Conservation (phyloP, 2,113 vertebrate species). For the Leptobrachium ailaonicum region DNA sequence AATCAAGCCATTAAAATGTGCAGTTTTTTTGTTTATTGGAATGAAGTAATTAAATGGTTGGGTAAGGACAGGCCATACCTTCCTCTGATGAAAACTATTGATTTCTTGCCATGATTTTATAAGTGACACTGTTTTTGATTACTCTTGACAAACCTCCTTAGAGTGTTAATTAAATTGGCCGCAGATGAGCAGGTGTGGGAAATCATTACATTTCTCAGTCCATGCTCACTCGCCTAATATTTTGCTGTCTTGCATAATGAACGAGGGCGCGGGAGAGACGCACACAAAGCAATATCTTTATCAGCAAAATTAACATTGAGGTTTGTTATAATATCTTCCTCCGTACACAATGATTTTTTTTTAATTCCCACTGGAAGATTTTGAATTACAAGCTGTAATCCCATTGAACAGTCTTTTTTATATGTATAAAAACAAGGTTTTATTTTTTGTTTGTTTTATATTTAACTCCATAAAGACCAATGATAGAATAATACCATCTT, state of each 20-base stretch:
- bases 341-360: conserved; percentile 38
- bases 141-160: conserved; percentile 87
- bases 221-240: conserved; percentile 68
- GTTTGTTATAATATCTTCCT: conserved; percentile 56
- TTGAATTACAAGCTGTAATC: conserved; percentile 10
- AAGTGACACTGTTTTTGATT: conserved; percentile 93
- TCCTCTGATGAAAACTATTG: conserved; percentile 86
- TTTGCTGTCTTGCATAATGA: conserved; percentile 83
- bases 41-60: conserved; percentile 86
- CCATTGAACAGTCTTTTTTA: too few relatives aligned
- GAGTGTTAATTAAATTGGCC: conserved; percentile 94
- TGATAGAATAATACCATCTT: too few relatives aligned
- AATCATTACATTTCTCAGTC: conserved; percentile 79
- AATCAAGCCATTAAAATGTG: conserved; percentile 82
- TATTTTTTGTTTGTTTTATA: too few relatives aligned
- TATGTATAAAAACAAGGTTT: too few relatives aligned
- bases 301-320: conserved; percentile 78
- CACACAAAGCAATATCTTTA: conserved; percentile 75
- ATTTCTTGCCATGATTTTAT: conserved; percentile 83
- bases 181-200: conserved; percentile 89
- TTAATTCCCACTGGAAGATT: conserved; percentile 14
- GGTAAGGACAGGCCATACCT: conserved; percentile 80
- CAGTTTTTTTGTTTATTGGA: conserved; percentile 85
- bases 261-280: conserved; percentile 74
- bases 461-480: too few relatives aligned